Base-by-base conservation (phyloP, 2,113 vertebrate species). In the Protomyctophum bolini region DNA sequence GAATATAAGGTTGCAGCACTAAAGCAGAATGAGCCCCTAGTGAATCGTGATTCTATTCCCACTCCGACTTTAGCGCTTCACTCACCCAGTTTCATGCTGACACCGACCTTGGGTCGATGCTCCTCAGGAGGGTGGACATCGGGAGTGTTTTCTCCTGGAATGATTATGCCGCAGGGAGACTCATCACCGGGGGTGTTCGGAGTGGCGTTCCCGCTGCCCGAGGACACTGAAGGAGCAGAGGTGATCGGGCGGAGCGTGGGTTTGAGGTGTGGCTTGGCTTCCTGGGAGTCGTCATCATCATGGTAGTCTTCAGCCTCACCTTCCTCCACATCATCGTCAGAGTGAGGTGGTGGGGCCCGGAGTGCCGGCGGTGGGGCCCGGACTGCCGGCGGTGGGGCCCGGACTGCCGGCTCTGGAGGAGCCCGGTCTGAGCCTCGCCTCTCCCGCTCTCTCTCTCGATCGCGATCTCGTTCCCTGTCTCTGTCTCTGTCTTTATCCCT, bases 101-200 rank as follows among this genome's bases (percentile, higher is more conserved):
- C 94, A 68, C 96, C 96, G 81, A 99, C 98, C 94, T 98, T 98
- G 74, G 96, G 97, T 66, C 96, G 92, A 84, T 95, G 94, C 56
- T 99, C 98, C 72, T 99, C 98, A 0, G 94, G 93, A 49, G 96
- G 96, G 45, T 94, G 96, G 21, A 94, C 92, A 78, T 98, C 97
- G 6, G 96, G 97, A 21, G 96, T 97, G 86, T 96, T 97, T 92
- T 99, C 98, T 6, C 98, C 97, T 61, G 98, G 98, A 81, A 99
- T 99, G 82, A 99, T 98, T 84, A 99, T 99, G 78, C 98, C 97
- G 68, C 96, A 97, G 12, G 97, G 97, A 80, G 98, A 99, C 46
- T 98, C 97, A 50, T 97, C 96, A 61, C 94, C 94, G 1, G 97
- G 97, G 10, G 98, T 95, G 90, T 97, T 97, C 29, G 98, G 97